Evolutionary conservation across 2,797 vertebrate genomes (phyloP).

Genomic region (Molossus alvarezi): DNA sequence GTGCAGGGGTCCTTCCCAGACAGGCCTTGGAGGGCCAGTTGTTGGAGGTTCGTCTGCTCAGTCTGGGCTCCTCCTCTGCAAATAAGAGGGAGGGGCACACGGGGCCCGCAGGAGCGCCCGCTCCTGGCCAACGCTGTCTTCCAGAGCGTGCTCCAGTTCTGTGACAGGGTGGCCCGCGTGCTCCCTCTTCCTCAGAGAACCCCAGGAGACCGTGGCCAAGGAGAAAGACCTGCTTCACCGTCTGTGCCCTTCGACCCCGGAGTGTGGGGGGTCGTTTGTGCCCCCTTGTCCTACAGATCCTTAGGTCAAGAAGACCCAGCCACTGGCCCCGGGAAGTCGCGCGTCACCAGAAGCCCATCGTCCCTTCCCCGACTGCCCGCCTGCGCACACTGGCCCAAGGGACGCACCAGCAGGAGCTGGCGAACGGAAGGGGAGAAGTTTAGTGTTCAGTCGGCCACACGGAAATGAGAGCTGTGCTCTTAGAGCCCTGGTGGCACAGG

Average conservation of each 20-base stretch:
- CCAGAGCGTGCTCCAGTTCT: background rate
- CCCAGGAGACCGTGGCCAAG: background rate
- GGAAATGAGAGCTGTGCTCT: background rate
- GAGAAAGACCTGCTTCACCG: background rate
- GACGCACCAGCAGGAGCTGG: rapidly evolving
- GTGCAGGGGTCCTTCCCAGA: background rate
- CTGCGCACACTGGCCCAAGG: background rate
- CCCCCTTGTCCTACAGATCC: background rate
- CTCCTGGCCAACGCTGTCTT: background rate
- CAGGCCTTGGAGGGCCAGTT: background rate
- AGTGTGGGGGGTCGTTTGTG: background rate
- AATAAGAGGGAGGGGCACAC: background rate
- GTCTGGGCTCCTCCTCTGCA: background rate
- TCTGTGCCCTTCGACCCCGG: background rate
- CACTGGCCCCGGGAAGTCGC: background rate
- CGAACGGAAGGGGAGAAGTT: background rate
- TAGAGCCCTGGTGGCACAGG: too few relatives aligned
- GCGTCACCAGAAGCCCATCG: background rate
- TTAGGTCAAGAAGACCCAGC: background rate
- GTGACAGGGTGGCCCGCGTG: background rate
- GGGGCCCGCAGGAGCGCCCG: background rate
- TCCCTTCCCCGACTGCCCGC: too few relatives aligned
- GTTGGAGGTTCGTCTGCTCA: background rate
- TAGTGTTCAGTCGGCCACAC: background rate
- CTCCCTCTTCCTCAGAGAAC: background rate